phyloP scores from a whole-genome alignment of 2,888 invertebrate species.

The Euspilapteryx auroguttella region DNA sequence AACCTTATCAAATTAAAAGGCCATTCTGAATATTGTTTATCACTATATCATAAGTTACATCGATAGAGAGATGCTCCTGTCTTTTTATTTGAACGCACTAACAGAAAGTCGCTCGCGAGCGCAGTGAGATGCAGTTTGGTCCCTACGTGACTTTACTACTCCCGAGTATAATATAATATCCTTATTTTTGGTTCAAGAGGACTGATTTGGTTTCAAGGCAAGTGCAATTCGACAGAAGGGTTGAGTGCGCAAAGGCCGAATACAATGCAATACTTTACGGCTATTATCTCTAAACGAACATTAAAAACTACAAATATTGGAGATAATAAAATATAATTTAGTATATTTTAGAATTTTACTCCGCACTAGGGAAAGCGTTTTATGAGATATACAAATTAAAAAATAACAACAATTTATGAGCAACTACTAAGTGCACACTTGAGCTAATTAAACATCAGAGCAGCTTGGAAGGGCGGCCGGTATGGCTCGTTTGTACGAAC shows the following conservation, averaged over 20 bases:
- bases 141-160: constrained; percentile 2
- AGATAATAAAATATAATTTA: constrained; percentile 24
- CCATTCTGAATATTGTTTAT: constrained; percentile 42
- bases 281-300: constrained; percentile 21
- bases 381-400: constrained; percentile 16
- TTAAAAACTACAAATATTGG: constrained; percentile 38
- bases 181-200: no score
- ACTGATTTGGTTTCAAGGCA: no score
- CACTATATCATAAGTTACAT: constrained; percentile 21
- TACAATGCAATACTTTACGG: constrained; percentile 19
- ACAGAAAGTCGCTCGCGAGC: no score
- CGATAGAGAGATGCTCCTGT: constrained; percentile 15
- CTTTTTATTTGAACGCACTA: constrained; percentile 17
- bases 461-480: constrained; percentile 44
- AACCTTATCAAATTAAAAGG: constrained; percentile 50
- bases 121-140: no score
- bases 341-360: constrained; percentile 27
- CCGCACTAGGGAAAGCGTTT: constrained; percentile 27
- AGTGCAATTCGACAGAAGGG: no score
- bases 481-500: constrained; percentile 56
- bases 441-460: constrained; percentile 54
- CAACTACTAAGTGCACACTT: constrained; percentile 52
- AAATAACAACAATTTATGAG: constrained; percentile 47
- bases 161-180: no score
- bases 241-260: no score